These are phyloP conservation scores for Acanthopagrus latus DNA, from an alignment of 2,797 vertebrate genomes.

Conservation along the genomic window DNA sequence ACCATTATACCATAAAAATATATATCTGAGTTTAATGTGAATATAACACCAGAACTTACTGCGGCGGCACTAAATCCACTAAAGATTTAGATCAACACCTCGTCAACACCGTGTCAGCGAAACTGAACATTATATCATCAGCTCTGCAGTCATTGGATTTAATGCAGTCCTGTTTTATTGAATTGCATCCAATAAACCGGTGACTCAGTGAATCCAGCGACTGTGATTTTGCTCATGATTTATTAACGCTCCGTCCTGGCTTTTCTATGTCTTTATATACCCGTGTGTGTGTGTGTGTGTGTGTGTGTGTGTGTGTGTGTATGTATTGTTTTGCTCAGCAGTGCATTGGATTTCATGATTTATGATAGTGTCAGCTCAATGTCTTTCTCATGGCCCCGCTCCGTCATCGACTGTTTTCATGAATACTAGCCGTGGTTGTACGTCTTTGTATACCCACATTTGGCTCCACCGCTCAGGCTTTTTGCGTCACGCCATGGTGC, in stretches of 20 bases:
- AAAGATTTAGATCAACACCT: slow-evolving; percentile 18
- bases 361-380: slow-evolving; percentile 30
- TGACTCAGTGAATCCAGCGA: slow-evolving; percentile 20
- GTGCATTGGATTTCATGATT: slow-evolving; percentile 47
- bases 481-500: not conserved
- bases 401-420: slow-evolving; percentile 15
- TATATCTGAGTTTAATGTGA: not conserved
- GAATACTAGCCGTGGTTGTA: not conserved
- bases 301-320: not conserved
- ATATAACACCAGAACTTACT: not conserved
- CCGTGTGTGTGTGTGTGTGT: slow-evolving; percentile 21
- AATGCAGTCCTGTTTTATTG: slow-evolving; percentile 33
- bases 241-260: slow-evolving; percentile 28
- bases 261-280: slow-evolving; percentile 17
- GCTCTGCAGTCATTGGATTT: slow-evolving; percentile 26
- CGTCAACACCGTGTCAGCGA: slow-evolving; percentile 27
- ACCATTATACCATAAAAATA: not conserved
- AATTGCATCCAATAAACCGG: slow-evolving; percentile 38
- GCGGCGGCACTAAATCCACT: not conserved
- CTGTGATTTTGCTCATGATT: slow-evolving; percentile 37
- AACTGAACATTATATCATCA: slow-evolving; percentile 15
- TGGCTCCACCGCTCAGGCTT: not conserved
- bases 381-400: slow-evolving; percentile 12
- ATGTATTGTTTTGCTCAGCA: slow-evolving; percentile 56
- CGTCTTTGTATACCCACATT: not conserved